Evolutionary conservation across 2,113 vertebrate species (phyloP).

Genomic region (Chaenocephalus aceratus): DNA sequence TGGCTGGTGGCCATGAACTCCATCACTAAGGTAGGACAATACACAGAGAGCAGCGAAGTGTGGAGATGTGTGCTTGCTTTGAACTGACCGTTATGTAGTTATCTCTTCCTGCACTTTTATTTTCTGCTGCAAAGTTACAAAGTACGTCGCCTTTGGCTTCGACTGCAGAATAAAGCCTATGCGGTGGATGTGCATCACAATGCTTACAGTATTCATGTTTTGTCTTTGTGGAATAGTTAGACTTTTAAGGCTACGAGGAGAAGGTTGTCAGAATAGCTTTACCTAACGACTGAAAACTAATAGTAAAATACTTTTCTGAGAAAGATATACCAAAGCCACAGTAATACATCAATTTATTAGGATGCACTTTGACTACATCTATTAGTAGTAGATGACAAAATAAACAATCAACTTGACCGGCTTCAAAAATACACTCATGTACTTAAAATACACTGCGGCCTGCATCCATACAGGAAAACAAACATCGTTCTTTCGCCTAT

Average conservation of each 20-base stretch:
- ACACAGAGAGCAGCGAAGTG: background rate
- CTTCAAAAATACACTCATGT: background rate
- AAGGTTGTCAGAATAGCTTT: background rate
- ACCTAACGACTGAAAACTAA: background rate
- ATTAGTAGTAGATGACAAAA: background rate
- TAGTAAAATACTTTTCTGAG: background rate
- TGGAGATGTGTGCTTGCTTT: background rate
- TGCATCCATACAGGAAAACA: background rate
- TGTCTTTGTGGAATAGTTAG: background rate
- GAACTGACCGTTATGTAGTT: background rate
- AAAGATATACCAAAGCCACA: background rate
- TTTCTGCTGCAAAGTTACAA: constrained; percentile 58
- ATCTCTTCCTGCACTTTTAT: background rate
- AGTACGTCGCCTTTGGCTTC: constrained; percentile 18
- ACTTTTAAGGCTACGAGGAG: background rate
- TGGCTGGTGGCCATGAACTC: constrained; percentile 99
- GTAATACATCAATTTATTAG: background rate
- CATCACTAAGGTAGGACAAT: constrained; percentile 84
- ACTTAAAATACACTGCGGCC: background rate
- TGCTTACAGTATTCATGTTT: background rate
- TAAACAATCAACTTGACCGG: background rate
- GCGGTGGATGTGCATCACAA: background rate
- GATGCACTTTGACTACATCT: background rate
- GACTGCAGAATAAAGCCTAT: constrained; percentile 9
- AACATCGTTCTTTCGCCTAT: too few relatives aligned